Base-by-base conservation (phyloP, 2,113 vertebrate genomes). In the Saccopteryx leptura region DNA sequence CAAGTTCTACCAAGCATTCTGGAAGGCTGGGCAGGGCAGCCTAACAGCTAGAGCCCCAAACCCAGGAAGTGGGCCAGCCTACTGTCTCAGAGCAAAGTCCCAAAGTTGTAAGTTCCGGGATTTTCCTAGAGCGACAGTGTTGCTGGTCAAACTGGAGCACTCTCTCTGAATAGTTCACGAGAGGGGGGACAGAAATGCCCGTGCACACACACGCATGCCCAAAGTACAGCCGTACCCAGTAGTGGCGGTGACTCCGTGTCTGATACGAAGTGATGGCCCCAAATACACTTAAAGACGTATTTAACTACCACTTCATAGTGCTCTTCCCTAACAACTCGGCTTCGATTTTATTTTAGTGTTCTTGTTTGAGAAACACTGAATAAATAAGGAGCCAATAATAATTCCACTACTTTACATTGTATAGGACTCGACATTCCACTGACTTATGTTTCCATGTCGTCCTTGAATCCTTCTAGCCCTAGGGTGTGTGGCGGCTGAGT, bases 151-250 rank as follows among this genome's bases (percentile, higher is more conserved):
- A 50, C 9, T 61, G 39, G 60, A 52, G 65, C 23, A 21, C 1
- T 82, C 28, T 78, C 21, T 79, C 28, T 50, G 28, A 18, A 5
- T 31, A 61, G 71, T 71, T 93, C 24, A 39, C 33, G 54, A 50
- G 60, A 75, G 28, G 4, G 18, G 52, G 24, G 17, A 83, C 28
- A 63, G 9, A 68, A 13, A 60, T 9, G 14, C 56, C n/a, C 31
- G 9, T 1, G 15, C n/a, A 9, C 31, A 52, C 28, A 54, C 4
- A 24, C 0, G 0, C 17, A 4, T 1, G 5, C 39, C n/a, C 26
- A 60, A n/a, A 26, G 24, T 9, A 23, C 10, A 39, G n/a, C 0
- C 0, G 61, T 66, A 1, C 56, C 82, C 26, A 61, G 75, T 23
- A 39, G 39, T 60, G 71, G 23, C 0, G 2, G 7, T 92, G 6